These are phyloP conservation scores for Sebastes matsubarae DNA, from an alignment of 2,797 vertebrate species.

Conservation along the genomic window DNA sequence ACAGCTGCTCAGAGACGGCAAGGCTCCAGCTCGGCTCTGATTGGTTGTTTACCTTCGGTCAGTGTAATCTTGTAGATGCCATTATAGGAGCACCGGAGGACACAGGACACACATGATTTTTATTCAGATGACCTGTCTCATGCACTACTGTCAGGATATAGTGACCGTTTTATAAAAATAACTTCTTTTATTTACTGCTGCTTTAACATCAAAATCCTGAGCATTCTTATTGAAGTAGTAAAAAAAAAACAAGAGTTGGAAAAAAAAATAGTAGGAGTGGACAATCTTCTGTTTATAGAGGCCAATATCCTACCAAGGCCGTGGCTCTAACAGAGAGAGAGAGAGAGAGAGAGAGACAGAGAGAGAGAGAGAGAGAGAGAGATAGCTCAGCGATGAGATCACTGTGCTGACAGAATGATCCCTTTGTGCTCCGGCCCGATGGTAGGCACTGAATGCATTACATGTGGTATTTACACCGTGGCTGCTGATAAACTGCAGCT, in stretches of 20 bases:
- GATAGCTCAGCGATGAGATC: constrained; percentile 81
- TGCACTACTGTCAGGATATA: too few relatives aligned
- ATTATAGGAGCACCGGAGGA: too few relatives aligned
- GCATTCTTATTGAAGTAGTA: background rate
- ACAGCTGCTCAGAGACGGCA: too few relatives aligned
- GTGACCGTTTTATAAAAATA: too few relatives aligned
- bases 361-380: constrained; percentile 10
- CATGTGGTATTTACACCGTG: constrained; percentile 73
- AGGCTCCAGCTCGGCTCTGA: too few relatives aligned
- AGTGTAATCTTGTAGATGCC: too few relatives aligned
- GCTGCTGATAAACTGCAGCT: constrained; percentile 66
- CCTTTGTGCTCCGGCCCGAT: constrained; percentile 70
- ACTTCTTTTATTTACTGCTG: too few relatives aligned
- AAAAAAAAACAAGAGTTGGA: background rate
- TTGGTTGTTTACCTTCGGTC: too few relatives aligned
- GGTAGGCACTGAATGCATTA: constrained; percentile 68
- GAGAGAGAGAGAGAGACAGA: constrained; percentile 24
- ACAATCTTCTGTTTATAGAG: constrained; percentile 33
- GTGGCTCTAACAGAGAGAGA: constrained; percentile 32
- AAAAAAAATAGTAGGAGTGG: background rate
- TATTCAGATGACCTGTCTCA: too few relatives aligned
- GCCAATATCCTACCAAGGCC: constrained; percentile 58
- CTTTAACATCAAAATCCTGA: background rate
- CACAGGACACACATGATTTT: too few relatives aligned
- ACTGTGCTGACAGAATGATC: constrained; percentile 77